A percentile compares a stretch with the other conserved stretches of the same genome.
phyloP scores from a whole-genome alignment of 2,797 vertebrate species.

The Pipistrellus pipistrellus region DNA sequence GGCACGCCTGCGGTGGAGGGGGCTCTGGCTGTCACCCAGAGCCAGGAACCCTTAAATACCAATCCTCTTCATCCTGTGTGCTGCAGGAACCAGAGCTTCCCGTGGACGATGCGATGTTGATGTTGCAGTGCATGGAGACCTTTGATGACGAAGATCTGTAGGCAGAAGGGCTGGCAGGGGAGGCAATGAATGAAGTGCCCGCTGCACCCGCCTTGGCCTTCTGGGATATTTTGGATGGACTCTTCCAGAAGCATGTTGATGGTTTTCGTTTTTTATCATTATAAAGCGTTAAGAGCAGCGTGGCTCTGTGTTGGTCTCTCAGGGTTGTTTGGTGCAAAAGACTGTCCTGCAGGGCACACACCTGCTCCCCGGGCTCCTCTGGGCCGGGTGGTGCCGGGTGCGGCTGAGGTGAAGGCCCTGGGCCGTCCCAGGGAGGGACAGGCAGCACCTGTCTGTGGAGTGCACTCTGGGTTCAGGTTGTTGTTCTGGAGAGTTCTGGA shows the following conservation, averaged over 20 bases:
- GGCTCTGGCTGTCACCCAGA: neutral
- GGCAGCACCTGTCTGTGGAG: neutral
- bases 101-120: conserved; percentile 83
- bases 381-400: rapidly evolving
- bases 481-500: neutral
- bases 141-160: conserved; percentile 90
- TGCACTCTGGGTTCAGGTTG: neutral
- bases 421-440: neutral
- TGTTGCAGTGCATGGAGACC: conserved; percentile 89
- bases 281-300: conserved; percentile 48
- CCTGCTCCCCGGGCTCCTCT: neutral
- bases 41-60: neutral
- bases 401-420: neutral
- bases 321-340: neutral
- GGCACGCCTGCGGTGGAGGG: neutral
- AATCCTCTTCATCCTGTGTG: conserved; percentile 34
- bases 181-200: neutral
- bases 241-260: neutral
- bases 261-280: conserved; percentile 60
- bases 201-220: neutral
- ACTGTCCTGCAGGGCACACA: neutral
- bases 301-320: neutral
- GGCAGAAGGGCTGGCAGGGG: neutral
- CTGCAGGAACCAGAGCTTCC: conserved; percentile 85
- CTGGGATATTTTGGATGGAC: neutral